These are phyloP conservation scores for Paragorgia papillata DNA, from an alignment of 92 coral and sea anemone genomes.

Conservation along the genomic window DNA sequence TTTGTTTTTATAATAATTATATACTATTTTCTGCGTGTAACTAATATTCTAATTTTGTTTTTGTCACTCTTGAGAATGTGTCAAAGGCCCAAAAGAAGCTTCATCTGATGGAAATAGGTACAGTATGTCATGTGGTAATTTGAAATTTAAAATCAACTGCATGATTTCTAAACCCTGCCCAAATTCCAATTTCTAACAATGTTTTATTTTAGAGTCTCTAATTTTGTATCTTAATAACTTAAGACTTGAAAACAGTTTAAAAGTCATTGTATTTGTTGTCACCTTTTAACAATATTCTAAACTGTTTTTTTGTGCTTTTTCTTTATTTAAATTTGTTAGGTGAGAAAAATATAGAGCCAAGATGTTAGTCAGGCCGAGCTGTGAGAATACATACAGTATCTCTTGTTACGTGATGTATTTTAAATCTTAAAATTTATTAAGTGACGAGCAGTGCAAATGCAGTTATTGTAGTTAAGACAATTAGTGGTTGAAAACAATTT, in stretches of 20 bases:
- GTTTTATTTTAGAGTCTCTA: too few species aligned
- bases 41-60: slow-evolving; percentile 13
- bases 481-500: too few species aligned
- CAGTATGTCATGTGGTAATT: not conserved
- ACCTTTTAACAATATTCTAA: not conserved
- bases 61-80: slow-evolving; percentile 20
- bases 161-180: too few species aligned
- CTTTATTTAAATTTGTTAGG: not conserved
- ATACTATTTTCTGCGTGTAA: too few species aligned
- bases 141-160: too few species aligned
- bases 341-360: not conserved
- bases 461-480: too few species aligned
- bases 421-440: not conserved
- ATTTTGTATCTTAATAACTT: too few species aligned
- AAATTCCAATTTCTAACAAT: too few species aligned
- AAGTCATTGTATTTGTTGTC: too few species aligned
- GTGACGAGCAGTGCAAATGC: not conserved
- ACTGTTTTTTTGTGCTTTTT: not conserved
- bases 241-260: too few species aligned
- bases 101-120: slow-evolving; percentile 24
- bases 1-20: too few species aligned
- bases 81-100: slow-evolving; percentile 34
- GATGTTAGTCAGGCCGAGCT: not conserved
- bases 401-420: not conserved
- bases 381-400: not conserved